Conservation (phyloP, 2,797 vertebrate species). For the Enteromius argenteus region DNA sequence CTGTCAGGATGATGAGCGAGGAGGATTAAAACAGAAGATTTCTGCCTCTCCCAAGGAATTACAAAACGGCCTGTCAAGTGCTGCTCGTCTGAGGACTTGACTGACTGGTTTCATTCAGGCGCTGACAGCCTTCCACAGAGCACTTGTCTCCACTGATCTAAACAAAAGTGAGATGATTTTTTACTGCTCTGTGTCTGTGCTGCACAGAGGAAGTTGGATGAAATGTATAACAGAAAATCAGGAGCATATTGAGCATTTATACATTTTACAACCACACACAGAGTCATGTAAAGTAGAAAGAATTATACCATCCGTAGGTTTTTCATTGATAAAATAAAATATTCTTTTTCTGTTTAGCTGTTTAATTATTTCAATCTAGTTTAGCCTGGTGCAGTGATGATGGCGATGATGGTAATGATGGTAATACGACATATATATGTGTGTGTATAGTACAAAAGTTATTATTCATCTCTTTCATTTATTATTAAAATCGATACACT, state of each 20-base stretch:
- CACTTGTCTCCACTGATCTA: constrained; percentile 45
- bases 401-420: not conserved
- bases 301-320: not conserved
- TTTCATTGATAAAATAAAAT: not conserved
- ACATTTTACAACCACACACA: constrained; percentile 13
- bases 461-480: no score
- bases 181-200: constrained; percentile 7
- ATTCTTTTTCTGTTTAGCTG: no score
- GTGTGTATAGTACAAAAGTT: no score
- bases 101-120: constrained; percentile 49
- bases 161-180: constrained; percentile 43
- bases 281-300: not conserved
- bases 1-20: constrained; percentile 48
- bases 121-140: constrained; percentile 36
- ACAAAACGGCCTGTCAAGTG: constrained; percentile 48
- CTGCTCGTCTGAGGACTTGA: constrained; percentile 33
- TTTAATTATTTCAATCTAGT: not conserved
- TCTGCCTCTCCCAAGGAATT: constrained; percentile 53
- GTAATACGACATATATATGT: no score
- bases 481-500: no score
- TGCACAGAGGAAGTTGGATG: constrained; percentile 13
- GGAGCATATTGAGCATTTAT: constrained; percentile 3
- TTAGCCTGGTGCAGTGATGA: not conserved
- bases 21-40: constrained; percentile 52
- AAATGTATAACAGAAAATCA: constrained; percentile 10